Evolutionary conservation across 2,113 vertebrate genomes (phyloP).

Genomic region (Panurus biarmicus): DNA sequence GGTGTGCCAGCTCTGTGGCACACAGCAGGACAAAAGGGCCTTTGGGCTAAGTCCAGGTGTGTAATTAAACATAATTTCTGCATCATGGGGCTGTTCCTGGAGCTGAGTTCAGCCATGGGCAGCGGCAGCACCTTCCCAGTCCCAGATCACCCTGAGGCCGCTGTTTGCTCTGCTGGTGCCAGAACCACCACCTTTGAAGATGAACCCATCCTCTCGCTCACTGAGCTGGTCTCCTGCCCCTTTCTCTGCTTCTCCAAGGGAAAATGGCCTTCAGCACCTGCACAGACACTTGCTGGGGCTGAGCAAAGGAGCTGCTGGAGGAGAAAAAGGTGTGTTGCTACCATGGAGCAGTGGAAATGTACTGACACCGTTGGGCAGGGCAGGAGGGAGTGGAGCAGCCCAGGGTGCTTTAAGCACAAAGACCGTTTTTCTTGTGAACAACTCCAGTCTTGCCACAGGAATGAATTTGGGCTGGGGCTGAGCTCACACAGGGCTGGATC

Average conservation of each 20-base stretch:
- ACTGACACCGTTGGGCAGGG: not conserved
- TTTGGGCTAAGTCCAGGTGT: not conserved
- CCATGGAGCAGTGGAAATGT: not conserved
- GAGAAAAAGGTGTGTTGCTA: not conserved
- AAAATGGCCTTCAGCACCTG: not conserved
- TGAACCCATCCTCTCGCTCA: not conserved
- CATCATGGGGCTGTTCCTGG: accelerated
- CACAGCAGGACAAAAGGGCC: not conserved
- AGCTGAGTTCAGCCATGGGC: not conserved
- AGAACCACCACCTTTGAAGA: not conserved
- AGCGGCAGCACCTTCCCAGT: not conserved
- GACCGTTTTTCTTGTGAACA: not conserved
- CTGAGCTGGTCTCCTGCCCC: not conserved
- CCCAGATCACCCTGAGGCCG: accelerated
- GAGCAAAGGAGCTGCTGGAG: not conserved
- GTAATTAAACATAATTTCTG: not conserved
- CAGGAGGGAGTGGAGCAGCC: not conserved
- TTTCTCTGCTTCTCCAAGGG: not conserved
- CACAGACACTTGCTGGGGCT: not conserved
- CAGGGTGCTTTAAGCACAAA: not conserved
- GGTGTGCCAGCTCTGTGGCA: not conserved
- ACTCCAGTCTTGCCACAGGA: not conserved
- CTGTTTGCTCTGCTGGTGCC: not conserved
- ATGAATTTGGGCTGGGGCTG: not conserved
- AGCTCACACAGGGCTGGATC: not conserved